These are phyloP conservation scores for Galeopterus variegatus DNA, from an alignment of 2,113 vertebrate genomes.

Conservation along the genomic window DNA sequence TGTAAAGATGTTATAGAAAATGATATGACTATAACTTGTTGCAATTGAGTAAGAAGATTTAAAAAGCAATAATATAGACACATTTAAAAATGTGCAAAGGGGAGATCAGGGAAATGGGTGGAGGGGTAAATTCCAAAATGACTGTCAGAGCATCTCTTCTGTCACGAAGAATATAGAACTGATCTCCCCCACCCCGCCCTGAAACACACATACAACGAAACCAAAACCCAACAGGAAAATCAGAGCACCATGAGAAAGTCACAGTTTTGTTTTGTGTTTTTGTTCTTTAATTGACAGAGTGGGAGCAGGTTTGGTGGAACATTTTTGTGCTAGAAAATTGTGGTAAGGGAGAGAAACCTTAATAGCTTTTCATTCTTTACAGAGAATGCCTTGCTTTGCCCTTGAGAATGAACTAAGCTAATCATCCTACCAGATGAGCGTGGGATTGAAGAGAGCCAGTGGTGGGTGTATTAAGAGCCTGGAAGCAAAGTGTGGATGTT, in stretches of 20 bases:
- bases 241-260: conserved; percentile 47
- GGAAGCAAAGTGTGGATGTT: background rate
- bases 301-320: background rate
- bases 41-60: background rate
- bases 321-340: conserved; percentile 57
- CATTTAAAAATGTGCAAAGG: conserved; percentile 56
- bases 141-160: background rate
- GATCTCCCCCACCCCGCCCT: background rate
- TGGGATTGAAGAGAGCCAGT: background rate
- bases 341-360: conserved; percentile 54
- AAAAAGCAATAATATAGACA: background rate
- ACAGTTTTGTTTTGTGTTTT: conserved; percentile 4
- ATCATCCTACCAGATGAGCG: background rate
- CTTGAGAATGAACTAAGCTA: conserved; percentile 58
- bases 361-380: conserved; percentile 73
- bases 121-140: conserved; percentile 27
- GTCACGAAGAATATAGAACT: background rate
- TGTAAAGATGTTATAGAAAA: conserved; percentile 4
- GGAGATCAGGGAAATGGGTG: conserved; percentile 35
- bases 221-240: conserved; percentile 46
- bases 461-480: background rate
- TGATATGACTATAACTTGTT: background rate
- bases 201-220: conserved; percentile 10
- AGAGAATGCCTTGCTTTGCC: conserved; percentile 66
- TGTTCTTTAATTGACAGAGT: background rate